phyloP scores from a whole-genome alignment of 64 coral and sea anemone genomes.

The Montipora foliosa region DNA sequence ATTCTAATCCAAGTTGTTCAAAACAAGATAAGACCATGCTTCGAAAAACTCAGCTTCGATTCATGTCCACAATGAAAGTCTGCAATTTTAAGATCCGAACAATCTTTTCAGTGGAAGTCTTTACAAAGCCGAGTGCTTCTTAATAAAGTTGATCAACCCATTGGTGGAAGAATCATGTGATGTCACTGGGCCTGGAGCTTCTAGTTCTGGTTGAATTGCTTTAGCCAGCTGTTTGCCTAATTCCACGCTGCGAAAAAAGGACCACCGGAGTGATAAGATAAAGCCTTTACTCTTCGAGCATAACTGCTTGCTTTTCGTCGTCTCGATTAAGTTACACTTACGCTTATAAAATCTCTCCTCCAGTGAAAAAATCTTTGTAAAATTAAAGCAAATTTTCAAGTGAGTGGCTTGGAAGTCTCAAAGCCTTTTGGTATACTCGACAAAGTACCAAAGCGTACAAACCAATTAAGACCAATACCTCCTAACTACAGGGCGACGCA shows the following conservation, averaged over 20 bases:
- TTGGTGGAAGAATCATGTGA: slow-evolving; percentile 97
- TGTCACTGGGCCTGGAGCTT: slow-evolving; percentile 54
- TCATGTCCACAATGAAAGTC: background rate
- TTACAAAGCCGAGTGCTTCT: slow-evolving; percentile 33
- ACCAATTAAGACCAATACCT: too few species aligned
- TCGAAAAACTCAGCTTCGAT: too few species aligned
- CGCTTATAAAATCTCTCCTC: too few species aligned
- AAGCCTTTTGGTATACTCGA: too few species aligned
- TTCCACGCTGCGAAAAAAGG: slow-evolving; percentile 69
- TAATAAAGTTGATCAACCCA: slow-evolving; percentile 96
- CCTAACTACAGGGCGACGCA: too few species aligned
- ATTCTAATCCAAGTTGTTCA: too few species aligned
- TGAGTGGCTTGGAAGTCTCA: too few species aligned
- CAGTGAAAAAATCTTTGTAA: too few species aligned
- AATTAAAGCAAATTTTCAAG: too few species aligned
- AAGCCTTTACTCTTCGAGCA: background rate
- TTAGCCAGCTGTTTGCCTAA: slow-evolving; percentile 98
- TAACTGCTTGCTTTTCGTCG: background rate
- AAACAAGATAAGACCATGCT: too few species aligned
- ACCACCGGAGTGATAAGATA: background rate
- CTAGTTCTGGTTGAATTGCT: slow-evolving; percentile 93
- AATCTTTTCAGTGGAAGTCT: background rate
- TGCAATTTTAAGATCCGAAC: background rate
- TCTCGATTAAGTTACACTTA: background rate
- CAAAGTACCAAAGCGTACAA: too few species aligned